Conservation (phyloP, 2,888 invertebrate genomes). For the Platycnemis pennipes region DNA sequence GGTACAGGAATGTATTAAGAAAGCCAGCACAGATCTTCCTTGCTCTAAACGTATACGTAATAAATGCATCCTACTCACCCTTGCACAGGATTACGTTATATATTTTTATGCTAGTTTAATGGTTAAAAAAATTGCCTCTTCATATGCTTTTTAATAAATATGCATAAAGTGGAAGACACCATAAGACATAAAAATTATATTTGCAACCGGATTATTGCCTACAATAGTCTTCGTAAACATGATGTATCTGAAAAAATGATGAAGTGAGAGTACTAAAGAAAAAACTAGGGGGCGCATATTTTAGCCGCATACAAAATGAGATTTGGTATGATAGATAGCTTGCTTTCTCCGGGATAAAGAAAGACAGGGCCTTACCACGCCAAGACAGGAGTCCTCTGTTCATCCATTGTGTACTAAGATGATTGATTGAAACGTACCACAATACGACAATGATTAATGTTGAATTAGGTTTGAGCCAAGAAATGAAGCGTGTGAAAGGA, state of each 20-base stretch:
- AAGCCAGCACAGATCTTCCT: too few species aligned
- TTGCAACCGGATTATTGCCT: too few species aligned
- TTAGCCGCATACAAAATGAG: background rate
- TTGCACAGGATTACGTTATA: too few species aligned
- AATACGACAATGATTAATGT: constrained; percentile 65
- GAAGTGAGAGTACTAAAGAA: constrained; percentile 14
- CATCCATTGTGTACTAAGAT: constrained; percentile 45
- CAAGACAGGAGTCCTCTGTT: constrained; percentile 21
- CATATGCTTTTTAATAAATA: too few species aligned
- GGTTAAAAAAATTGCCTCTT: too few species aligned
- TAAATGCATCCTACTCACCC: too few species aligned
- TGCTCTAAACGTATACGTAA: too few species aligned
- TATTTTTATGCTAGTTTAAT: too few species aligned
- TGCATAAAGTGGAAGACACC: too few species aligned
- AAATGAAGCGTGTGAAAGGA: constrained; percentile 17
- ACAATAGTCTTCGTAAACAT: too few species aligned
- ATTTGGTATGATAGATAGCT: constrained; percentile 43
- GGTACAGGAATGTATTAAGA: too few species aligned
- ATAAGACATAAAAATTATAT: too few species aligned
- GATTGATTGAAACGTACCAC: constrained; percentile 40
- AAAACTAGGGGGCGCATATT: background rate
- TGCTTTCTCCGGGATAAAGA: background rate
- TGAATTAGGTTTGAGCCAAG: constrained; percentile 25
- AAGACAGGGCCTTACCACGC: constrained; percentile 20
- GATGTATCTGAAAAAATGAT: background rate